These are phyloP conservation scores for Scaptomyza parva DNA, from an alignment of 2,888 invertebrate species.

Conservation along the genomic window DNA sequence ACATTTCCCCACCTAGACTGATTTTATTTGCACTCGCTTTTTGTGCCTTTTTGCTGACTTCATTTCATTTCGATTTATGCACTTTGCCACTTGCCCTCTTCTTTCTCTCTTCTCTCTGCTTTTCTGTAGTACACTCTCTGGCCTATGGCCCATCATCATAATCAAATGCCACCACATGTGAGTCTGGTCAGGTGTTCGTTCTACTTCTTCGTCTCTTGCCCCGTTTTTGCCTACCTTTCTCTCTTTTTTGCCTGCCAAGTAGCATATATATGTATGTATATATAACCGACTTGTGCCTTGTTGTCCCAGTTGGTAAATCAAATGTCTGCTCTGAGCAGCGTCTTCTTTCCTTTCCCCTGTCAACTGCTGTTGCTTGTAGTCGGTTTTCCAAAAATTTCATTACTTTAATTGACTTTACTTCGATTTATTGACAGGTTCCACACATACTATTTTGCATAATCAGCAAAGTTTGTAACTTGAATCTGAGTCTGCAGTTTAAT, in stretches of 20 bases:
- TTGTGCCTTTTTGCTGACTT: conserved; percentile 51
- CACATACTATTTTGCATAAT: conserved; percentile 1
- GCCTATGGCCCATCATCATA: conserved; percentile 10
- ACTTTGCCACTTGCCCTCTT: conserved; percentile 35
- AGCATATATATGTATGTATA: not conserved
- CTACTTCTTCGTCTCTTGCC: not conserved
- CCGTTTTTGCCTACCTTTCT: no score
- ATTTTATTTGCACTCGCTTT: conserved; percentile 54
- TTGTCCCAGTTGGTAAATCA: conserved; percentile 23
- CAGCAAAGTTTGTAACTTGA: not conserved
- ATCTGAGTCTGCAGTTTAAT: not conserved
- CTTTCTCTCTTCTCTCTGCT: not conserved
- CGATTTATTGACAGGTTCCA: conserved; percentile 1
- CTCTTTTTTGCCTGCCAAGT: not conserved
- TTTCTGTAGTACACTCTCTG: conserved; percentile 2
- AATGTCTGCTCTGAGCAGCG: conserved; percentile 30
- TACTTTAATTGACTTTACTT: conserved; percentile 39
- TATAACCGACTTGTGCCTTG: conserved; percentile 35
- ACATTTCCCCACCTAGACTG: conserved; percentile 7
- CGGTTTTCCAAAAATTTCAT: conserved; percentile 36
- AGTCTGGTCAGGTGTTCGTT: conserved; percentile 25
- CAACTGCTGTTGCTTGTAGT: conserved; percentile 9
- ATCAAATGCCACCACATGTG: conserved; percentile 19
- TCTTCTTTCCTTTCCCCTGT: conserved; percentile 23
- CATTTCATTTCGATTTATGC: conserved; percentile 59